phyloP scores from a whole-genome alignment of 1,140 invertebrate species.

The Colletes gigas region DNA sequence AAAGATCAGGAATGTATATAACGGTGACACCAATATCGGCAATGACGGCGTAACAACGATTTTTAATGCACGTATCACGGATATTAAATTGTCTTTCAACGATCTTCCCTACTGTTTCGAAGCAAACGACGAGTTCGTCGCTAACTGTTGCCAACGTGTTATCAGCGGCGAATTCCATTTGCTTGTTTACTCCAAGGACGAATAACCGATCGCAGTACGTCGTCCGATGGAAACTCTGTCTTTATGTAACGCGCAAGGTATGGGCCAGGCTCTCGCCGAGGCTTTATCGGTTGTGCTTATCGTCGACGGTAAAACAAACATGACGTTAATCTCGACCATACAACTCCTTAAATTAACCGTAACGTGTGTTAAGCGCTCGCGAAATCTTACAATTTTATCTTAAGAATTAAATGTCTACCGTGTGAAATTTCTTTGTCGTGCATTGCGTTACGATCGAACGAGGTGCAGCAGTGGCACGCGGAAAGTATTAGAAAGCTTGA shows the following conservation, averaged over 20 bases:
- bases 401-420: not conserved
- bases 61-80: constrained; percentile 22
- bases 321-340: not conserved
- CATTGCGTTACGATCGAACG: not conserved
- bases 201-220: constrained; percentile 37
- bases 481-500: not conserved
- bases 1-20: constrained; percentile 75
- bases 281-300: constrained; percentile 14
- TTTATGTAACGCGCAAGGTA: not conserved
- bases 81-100: constrained; percentile 25
- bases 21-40: constrained; percentile 68
- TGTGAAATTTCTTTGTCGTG: not conserved
- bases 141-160: constrained; percentile 8
- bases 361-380: not conserved
- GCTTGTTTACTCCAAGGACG: constrained; percentile 30
- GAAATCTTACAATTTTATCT: not conserved
- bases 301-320: constrained; percentile 17
- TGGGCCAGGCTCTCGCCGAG: constrained; percentile 22
- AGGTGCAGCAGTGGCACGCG: not conserved
- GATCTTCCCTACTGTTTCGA: constrained; percentile 14
- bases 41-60: constrained; percentile 64
- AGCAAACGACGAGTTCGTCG: constrained; percentile 20
- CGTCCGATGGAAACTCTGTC: not conserved
- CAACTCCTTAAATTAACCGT: not conserved
- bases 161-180: constrained; percentile 26